A percentile compares a stretch with the other conserved stretches of the same genome.
Conservation (phyloP, 2,888 invertebrate species). For the Micoletzkya japonica region DNA sequence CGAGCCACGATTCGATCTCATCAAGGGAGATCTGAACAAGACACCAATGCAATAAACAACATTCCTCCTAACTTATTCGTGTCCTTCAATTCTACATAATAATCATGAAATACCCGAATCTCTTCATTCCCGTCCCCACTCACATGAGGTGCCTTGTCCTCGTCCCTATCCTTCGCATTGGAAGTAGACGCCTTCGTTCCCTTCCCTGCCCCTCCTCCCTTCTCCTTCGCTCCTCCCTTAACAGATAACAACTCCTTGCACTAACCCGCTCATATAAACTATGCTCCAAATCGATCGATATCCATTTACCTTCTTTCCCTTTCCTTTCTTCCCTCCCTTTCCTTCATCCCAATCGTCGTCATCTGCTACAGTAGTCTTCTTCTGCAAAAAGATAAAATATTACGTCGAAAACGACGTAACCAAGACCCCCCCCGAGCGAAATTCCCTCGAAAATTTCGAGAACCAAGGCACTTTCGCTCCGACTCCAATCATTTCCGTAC, state of each 20-base stretch:
- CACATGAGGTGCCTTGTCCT: constrained; percentile 22
- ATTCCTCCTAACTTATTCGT: neutral
- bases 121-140: no score
- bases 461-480: no score
- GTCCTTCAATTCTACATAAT: neutral
- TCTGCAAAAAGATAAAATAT: constrained; percentile 17
- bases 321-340: constrained; percentile 26
- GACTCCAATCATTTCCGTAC: no score
- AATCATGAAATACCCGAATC: neutral
- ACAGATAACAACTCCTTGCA: neutral
- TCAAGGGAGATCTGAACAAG: constrained; percentile 9
- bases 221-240: constrained; percentile 6
- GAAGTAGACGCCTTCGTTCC: neutral
- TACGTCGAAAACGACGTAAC: no score
- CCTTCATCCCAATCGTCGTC: constrained; percentile 27
- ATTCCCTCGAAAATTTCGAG: no score
- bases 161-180: constrained; percentile 15
- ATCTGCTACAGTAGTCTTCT: constrained; percentile 11
- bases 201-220: constrained; percentile 4
- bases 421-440: no score
- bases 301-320: constrained; percentile 22
- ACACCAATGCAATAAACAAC: no score
- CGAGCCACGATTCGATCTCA: constrained; percentile 20
- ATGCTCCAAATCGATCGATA: neutral
- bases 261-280: neutral